phyloP scores from a whole-genome alignment of 2,113 vertebrate genomes.

The Triplophysa tibetana region DNA sequence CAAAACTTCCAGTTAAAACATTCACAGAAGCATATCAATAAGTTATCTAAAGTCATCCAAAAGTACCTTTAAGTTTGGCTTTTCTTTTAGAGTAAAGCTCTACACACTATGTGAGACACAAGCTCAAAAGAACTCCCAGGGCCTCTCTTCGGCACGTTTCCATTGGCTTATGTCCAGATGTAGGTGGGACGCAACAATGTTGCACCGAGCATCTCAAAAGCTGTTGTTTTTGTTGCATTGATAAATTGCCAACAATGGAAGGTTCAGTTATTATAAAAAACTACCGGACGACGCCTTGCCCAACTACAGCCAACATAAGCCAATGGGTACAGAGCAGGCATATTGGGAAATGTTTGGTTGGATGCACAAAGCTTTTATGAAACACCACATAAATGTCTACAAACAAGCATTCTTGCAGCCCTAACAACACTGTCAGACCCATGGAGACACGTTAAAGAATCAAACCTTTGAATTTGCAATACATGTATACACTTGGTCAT shows the following conservation, averaged over 20 bases:
- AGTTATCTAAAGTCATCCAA: conserved; percentile 78
- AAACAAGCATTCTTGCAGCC: conserved; percentile 25
- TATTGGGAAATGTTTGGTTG: conserved; percentile 54
- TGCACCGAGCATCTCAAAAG: neutral
- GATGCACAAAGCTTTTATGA: conserved; percentile 55
- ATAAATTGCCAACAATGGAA: neutral
- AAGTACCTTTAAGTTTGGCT: conserved; percentile 81
- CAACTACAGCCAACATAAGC: conserved; percentile 23
- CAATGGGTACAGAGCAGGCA: conserved; percentile 40
- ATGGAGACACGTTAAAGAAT: conserved; percentile 42
- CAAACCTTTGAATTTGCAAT: conserved; percentile 30
- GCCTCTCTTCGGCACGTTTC: conserved; percentile 30
- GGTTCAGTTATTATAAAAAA: neutral
- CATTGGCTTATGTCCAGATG: conserved; percentile 33
- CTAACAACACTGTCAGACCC: conserved; percentile 42
- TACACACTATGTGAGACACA: conserved; percentile 50
- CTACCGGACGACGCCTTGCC: conserved; percentile 18
- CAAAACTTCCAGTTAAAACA: conserved; percentile 80
- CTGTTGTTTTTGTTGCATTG: conserved; percentile 8
- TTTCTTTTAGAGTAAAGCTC: conserved; percentile 54
- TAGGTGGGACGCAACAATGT: neutral
- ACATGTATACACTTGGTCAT: conserved; percentile 15
- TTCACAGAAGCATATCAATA: conserved; percentile 77
- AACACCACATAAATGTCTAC: conserved; percentile 44
- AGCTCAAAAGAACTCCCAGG: conserved; percentile 35